These are phyloP conservation scores for Hemicentrotus pulcherrimus DNA, from an alignment of 35 echinoderm and acorn worm genomes.

Conservation along the genomic window DNA sequence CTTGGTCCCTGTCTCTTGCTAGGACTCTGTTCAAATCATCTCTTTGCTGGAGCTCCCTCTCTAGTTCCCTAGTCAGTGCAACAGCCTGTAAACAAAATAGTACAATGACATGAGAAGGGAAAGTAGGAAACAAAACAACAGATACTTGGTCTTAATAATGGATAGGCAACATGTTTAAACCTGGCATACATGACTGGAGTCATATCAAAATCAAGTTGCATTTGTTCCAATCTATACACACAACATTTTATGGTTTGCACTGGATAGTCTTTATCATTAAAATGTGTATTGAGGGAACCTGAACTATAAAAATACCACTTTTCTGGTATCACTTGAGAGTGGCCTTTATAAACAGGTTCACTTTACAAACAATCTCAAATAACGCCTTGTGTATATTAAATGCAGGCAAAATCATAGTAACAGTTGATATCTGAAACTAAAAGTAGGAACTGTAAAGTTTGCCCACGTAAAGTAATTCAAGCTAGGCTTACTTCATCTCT, in stretches of 20 bases:
- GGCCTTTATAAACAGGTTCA: not conserved
- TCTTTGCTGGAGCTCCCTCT: constrained; percentile 73
- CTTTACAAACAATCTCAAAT: not conserved
- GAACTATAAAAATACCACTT: no score
- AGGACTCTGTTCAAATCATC: constrained; percentile 75
- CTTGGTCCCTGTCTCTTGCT: constrained; percentile 64
- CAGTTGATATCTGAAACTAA: no score
- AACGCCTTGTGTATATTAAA: no score
- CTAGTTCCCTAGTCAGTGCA: constrained; percentile 76
- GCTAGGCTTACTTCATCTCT: constrained; percentile 78
- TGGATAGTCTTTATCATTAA: no score
- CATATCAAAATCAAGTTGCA: no score
- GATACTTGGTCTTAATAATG: not conserved
- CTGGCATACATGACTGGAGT: no score
- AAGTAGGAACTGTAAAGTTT: no score
- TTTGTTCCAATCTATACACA: no score
- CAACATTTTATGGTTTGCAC: no score
- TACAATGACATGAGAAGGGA: not conserved
- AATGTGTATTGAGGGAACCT: no score
- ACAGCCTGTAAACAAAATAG: constrained; percentile 56
- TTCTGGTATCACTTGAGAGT: no score
- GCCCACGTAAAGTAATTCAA: not conserved
- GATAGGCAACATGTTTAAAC: no score
- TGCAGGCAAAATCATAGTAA: not conserved
- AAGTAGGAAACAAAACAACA: not conserved